These are phyloP conservation scores for Apocrypta bakeri DNA, from an alignment of 1,140 invertebrate species.

Conservation along the genomic window DNA sequence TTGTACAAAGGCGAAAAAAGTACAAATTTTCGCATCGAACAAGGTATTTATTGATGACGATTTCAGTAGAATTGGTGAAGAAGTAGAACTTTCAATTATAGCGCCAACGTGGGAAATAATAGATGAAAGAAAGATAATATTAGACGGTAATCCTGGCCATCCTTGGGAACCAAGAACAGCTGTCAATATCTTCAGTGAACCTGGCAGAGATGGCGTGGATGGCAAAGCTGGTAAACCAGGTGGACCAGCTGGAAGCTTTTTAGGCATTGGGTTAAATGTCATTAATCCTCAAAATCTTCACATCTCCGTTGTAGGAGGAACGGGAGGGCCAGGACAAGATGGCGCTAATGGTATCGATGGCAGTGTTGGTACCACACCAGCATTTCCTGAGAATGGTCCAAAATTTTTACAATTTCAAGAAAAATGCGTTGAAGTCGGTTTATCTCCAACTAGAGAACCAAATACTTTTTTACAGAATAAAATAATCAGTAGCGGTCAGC, in stretches of 20 bases:
- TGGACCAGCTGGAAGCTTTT: not conserved
- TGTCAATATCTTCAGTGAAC: not conserved
- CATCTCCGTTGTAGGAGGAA: not conserved
- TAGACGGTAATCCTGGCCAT: not conserved
- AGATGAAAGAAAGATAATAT: not conserved
- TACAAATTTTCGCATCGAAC: not conserved
- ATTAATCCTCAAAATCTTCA: not conserved
- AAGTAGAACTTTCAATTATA: not conserved
- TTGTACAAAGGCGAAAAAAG: not conserved
- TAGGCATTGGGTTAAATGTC: not conserved
- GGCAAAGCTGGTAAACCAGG: not conserved
- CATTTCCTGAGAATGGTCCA: no score
- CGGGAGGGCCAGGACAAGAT: not conserved
- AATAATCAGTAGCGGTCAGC: no score
- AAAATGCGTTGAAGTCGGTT: no score
- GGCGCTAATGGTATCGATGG: not conserved
- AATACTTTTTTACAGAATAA: no score
- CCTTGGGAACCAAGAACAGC: not conserved
- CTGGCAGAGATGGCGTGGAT: no score
- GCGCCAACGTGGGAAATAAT: not conserved
- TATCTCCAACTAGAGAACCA: no score
- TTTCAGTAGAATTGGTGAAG: not conserved
- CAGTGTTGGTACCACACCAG: no score
- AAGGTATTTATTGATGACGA: not conserved
- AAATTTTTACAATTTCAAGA: not conserved